Base-by-base conservation (phyloP, 1,140 invertebrate genomes). In the Solenopsis fugax region DNA sequence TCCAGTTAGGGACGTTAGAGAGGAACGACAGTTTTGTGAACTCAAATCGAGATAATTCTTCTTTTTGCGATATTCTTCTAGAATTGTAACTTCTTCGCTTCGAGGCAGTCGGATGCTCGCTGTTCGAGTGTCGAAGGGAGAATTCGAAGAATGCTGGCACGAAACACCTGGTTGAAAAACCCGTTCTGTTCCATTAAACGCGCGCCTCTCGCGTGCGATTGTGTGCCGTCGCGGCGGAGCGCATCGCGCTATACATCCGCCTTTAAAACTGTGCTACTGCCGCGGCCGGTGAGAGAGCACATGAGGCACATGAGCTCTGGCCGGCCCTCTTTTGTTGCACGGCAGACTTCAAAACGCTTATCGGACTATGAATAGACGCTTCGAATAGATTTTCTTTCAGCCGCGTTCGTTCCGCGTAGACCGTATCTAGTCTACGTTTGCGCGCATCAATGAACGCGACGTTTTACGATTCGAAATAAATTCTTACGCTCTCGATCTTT, bases 341-440 rank as follows among this genome's bases (percentile, higher is more conserved):
- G 65, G 58, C 60, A 87, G 84, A 87, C 88, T 82, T 87, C 18
- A 84, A 89, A 89, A 91, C 84, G 91, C 86, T 91, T 90, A 90
- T 92, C 85, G 87, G 85, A 88, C 93, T 93, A 93, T 93, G 92
- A 93, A 93, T 93, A 93, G 92, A 86, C 89, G 92, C 87, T 89
- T 91, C 89, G 90, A 69, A 69, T 69, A 69, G 65, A 93, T 93
- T 93, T 92, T 88, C 91, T 89, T 93, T 92, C 91, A 88, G 88
- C 88, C 88, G 86, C 82, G 29, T 29, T 87, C 73, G 73, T 78
- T n/a, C 45, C 76, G 16, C n/a, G 52, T 29, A 72, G 80, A 12
- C 41, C 54, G 24, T 45, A 13, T 73, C 67, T 37, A 60, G 62
- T 67, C 34, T 9, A 21, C 7, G 18, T 16, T 72, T 45, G 48